A percentile compares a stretch with the other conserved stretches of the same genome.
phyloP scores from a whole-genome alignment of 2,797 vertebrate genomes.

The Scomberomorus guttatus region DNA sequence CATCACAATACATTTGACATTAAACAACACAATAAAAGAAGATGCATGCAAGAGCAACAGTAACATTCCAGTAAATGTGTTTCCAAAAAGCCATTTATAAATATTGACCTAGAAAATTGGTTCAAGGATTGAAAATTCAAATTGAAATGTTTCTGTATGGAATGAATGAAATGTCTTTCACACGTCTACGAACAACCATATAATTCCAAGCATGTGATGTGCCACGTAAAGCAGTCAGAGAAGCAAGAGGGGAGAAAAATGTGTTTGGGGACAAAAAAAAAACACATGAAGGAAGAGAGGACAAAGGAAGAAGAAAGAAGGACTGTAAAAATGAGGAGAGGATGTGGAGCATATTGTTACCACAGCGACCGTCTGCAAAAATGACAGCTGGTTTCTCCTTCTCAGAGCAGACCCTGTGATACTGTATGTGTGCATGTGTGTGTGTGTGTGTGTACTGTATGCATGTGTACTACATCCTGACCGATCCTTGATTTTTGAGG shows the following conservation, averaged over 20 bases:
- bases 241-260: neutral
- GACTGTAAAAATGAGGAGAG: constrained; percentile 29
- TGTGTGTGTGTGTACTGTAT: neutral
- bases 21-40: constrained; percentile 1
- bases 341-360: constrained; percentile 30
- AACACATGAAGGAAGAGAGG: constrained; percentile 7
- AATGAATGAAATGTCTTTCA: constrained; percentile 1
- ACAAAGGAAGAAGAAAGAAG: constrained; percentile 4
- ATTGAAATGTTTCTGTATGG: neutral
- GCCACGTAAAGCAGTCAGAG: neutral
- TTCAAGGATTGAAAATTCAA: neutral
- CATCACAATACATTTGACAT: constrained; percentile 10
- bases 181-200: neutral
- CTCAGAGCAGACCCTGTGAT: constrained; percentile 22
- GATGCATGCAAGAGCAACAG: constrained; percentile 7
- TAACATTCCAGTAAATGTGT: neutral
- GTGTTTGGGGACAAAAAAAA: neutral
- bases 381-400: constrained; percentile 36
- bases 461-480: too few relatives aligned
- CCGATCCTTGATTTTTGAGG: too few relatives aligned
- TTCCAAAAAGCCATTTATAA: neutral
- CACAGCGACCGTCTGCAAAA: constrained; percentile 18
- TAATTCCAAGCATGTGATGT: constrained; percentile 14
- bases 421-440: neutral
- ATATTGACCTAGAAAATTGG: neutral